phyloP scores from a whole-genome alignment of 1,140 invertebrate species.

The Acromyrmex echinatior region DNA sequence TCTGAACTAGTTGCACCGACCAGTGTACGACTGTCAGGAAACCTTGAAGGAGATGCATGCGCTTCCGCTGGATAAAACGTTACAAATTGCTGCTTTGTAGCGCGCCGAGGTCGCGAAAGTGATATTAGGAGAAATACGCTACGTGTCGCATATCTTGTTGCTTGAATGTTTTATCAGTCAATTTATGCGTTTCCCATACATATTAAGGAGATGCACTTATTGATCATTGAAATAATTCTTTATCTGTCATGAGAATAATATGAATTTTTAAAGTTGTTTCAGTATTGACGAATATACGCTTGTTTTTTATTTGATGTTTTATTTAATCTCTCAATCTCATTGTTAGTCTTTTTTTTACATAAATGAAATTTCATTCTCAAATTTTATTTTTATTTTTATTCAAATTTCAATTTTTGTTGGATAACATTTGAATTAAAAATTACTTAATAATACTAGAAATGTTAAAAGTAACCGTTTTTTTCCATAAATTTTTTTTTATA shows the following conservation, averaged over 20 bases:
- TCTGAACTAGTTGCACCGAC: constrained; percentile 49
- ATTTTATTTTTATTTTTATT: no score
- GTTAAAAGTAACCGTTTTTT: no score
- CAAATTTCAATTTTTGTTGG: no score
- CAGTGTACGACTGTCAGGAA: constrained; percentile 41
- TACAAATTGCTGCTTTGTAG: constrained; percentile 48
- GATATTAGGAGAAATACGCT: constrained; percentile 11
- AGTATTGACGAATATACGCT: background rate
- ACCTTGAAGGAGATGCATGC: constrained; percentile 54
- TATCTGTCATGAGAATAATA: background rate
- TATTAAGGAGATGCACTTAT: background rate
- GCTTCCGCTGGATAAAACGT: constrained; percentile 59
- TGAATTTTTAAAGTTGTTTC: background rate
- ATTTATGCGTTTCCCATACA: background rate
- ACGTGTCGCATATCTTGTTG: constrained; percentile 6
- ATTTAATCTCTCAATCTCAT: background rate
- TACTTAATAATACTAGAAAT: no score
- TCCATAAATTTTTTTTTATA: no score
- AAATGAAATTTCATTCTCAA: no score
- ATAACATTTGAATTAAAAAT: no score
- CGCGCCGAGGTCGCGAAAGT: constrained; percentile 23
- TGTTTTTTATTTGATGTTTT: background rate
- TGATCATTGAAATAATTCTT: background rate
- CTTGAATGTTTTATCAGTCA: background rate
- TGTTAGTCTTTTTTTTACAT: no score